phyloP scores from a whole-genome alignment of 2,113 vertebrate genomes.

The Raja brachyura region DNA sequence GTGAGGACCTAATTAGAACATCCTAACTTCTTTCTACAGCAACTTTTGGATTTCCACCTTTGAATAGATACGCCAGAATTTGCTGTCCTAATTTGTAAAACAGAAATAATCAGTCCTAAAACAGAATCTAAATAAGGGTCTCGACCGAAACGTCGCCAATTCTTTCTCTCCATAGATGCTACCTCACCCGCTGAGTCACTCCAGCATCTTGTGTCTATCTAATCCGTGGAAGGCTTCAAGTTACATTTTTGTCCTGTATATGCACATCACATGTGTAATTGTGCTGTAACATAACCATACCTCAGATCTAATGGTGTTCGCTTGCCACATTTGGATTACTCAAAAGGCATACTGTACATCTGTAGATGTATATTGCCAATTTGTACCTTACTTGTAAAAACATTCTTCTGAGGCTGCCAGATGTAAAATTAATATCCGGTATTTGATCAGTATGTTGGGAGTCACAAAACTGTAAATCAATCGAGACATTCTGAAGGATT shows the following conservation, averaged over 20 bases:
- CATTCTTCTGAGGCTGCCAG: neutral
- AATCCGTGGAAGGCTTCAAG: neutral
- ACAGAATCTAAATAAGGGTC: neutral
- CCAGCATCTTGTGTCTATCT: too few species aligned
- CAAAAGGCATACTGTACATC: neutral
- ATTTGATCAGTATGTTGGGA: neutral
- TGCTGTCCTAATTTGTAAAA: neutral
- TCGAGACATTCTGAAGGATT: neutral
- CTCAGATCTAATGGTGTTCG: too few species aligned
- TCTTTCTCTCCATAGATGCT: too few species aligned
- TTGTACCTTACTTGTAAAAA: neutral
- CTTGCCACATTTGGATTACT: neutral
- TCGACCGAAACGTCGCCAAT: too few species aligned
- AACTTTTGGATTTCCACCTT: too few species aligned
- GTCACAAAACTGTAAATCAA: neutral
- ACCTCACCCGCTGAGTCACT: too few species aligned
- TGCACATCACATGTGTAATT: neutral
- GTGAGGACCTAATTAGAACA: too few species aligned
- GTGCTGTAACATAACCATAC: too few species aligned
- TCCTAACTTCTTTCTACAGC: too few species aligned
- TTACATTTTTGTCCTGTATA: neutral
- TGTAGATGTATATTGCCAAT: neutral
- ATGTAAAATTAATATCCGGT: neutral
- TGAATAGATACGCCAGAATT: neutral
- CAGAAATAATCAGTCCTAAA: neutral